Evolutionary conservation across 2,888 invertebrate genomes (phyloP), one percentile per base, ranked within the genome.

Genomic region (Brachypterus glaber): DNA sequence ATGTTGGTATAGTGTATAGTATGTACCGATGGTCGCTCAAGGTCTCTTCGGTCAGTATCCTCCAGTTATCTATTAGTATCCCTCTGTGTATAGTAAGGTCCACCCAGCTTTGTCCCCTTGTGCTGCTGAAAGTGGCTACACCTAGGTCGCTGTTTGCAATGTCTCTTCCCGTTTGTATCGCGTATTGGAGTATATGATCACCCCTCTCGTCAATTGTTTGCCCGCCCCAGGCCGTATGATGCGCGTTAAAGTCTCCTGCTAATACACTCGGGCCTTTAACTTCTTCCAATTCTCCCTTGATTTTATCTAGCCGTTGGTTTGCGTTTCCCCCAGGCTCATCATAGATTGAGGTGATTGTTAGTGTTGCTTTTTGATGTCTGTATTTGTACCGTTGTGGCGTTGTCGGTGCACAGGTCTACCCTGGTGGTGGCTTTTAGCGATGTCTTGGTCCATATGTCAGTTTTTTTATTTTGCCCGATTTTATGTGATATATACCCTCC

Each of bases 1-100:
- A 9, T 9, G 21, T 9, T 21, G 21, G 7, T 21, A 7, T 21
- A 9, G 21, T 11, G n/a, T 11, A 47, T 4, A 9, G 17, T 1
- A 46, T 30, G n/a, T 39, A 41, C 7, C 33, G 31, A 27, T 51
- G 51, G 26, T 46, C 46, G 30, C 48, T 47, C 7, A 49, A 27
- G 0, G 30, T 39, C 9, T 51, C 48, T 3, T 42, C 41, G 1
- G 37, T 39, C 4, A 18, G 1, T 5, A 50, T 44, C 4, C 2
- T 17, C 47, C 48, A 45, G 13, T 35, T 30, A 1, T 12, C 14
- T 3, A 40, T 17, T 4, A 8, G 17, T 3, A 35, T 24, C 2
- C 38, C 29, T 27, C 35, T 47, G 0, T 33, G 33, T 11, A 41
- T n/a, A 1, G 45, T 44, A 1, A 49, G 15, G 30, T 50, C 48